Base-by-base conservation (phyloP, 2,113 vertebrate species). In the Dasyornis broadbenti region DNA sequence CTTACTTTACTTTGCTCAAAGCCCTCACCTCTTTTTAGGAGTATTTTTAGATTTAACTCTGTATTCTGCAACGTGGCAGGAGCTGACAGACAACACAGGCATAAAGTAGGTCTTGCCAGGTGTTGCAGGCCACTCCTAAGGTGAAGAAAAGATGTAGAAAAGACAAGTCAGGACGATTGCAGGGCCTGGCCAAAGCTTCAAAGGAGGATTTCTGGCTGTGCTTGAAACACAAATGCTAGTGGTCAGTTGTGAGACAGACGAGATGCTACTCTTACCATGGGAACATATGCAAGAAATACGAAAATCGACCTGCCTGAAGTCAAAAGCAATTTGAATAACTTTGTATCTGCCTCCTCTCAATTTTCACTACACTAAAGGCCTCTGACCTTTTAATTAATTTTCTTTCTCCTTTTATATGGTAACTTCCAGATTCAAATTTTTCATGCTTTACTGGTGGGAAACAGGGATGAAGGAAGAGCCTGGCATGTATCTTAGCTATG, bases 41-140 rank as follows among this genome's bases (percentile, higher is more conserved):
- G 60, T 96, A 96, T 96, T 96, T 97, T 96, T 96, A 97, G 93
- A 92, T 82, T 97, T 92, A 92, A 96, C 93, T 96, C 76, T 5
- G 2, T 88, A 52, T 83, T 96, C 95, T 64, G 71, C 90, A 88
- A 40, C 0, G 3, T 86, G 90, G 86, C 77, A 83, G 82, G 82
- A 95, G 94, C 88, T 78, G 92, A 90, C 94, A 97, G 95, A 95
- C 95, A 92, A 78, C 86, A 75, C 40, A 64, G 72, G 73, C 3
- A 0, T 71, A 78, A 95, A 96, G 94, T 92, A 96, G 95, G 92
- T 89, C 92, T 83, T 45, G 69, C 88, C 93, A 93, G 92, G 92
- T 90, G 76, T 81, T 90, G 52, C 64, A 83, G 88, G 52, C 60
- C 11, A 5, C 90, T 90, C 82, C 79, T 68, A 54, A 90, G 68